Percentiles rank a stretch among this genome's conserved stretches.
Evolutionary conservation across 2,113 vertebrate genomes (phyloP).

Genomic region (Coreoperca whiteheadi): DNA sequence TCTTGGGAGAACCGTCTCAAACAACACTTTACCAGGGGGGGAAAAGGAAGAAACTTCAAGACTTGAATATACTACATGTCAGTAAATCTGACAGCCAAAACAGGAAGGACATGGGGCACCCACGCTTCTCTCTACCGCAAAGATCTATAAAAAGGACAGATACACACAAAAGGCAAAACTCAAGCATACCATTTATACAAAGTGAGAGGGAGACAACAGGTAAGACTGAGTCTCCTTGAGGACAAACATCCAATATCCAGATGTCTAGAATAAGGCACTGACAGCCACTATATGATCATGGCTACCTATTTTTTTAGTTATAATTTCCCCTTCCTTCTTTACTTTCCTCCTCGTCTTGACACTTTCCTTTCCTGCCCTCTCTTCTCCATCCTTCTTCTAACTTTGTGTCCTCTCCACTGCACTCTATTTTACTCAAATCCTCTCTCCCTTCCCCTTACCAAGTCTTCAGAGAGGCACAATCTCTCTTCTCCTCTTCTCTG

Average conservation of each 20-base stretch:
- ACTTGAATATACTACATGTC: too few relatives aligned
- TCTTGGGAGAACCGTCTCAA: background rate
- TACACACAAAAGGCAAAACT: background rate
- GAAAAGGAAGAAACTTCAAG: background rate
- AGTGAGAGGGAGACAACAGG: background rate
- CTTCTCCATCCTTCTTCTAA: constrained; percentile 12
- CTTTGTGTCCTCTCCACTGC: constrained; percentile 3
- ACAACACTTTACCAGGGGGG: background rate
- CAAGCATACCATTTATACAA: background rate
- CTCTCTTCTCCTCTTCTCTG: constrained; percentile 26
- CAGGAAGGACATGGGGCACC: background rate
- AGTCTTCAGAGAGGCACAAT: constrained; percentile 12
- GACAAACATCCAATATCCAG: background rate
- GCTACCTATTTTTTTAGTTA: constrained; percentile 1
- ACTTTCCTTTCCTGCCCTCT: background rate
- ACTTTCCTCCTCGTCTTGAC: constrained; percentile 1
- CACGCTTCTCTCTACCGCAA: background rate
- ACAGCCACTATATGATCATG: background rate
- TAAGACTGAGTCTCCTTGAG: background rate
- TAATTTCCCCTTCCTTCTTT: background rate
- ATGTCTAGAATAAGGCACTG: background rate
- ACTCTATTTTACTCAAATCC: constrained; percentile 32
- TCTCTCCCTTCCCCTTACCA: constrained; percentile 1
- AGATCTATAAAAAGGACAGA: background rate
- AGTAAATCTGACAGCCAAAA: background rate